A percentile compares a stretch with the other conserved stretches of the same genome.
Conservation (phyloP, 2,888 invertebrate species). For the Lamproptera curius region DNA sequence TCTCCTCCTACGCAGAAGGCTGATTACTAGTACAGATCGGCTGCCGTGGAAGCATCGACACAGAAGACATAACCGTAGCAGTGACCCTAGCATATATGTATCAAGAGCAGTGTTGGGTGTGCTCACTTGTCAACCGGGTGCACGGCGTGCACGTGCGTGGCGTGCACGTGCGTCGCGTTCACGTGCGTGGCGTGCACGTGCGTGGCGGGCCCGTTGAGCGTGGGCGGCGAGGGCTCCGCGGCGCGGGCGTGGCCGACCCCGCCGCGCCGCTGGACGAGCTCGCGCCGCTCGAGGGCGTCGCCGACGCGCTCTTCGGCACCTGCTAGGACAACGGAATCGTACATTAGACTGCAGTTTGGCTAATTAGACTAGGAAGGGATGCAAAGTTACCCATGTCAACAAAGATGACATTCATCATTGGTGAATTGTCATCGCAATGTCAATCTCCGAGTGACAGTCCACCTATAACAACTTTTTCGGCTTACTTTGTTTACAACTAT, state of each 20-base stretch:
- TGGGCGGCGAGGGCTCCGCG: slow-evolving; percentile 53
- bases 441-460: too few relatives aligned
- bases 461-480: too few relatives aligned
- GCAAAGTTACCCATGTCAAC: too few relatives aligned
- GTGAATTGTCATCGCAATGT: too few relatives aligned
- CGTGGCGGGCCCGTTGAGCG: slow-evolving; percentile 58
- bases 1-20: too few relatives aligned
- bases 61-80: too few relatives aligned
- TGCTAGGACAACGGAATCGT: slow-evolving; percentile 28
- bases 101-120: neutral
- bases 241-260: slow-evolving; percentile 40
- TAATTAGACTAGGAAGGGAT: too few relatives aligned
- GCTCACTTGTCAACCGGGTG: slow-evolving; percentile 61
- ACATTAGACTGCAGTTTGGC: too few relatives aligned
- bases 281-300: slow-evolving; percentile 32
- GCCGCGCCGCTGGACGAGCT: slow-evolving; percentile 27
- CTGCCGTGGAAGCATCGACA: too few relatives aligned
- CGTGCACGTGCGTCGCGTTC: slow-evolving; percentile 29
- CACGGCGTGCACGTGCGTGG: slow-evolving; percentile 53
- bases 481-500: too few relatives aligned
- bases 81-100: neutral
- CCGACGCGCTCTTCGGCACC: slow-evolving; percentile 49
- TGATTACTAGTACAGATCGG: too few relatives aligned
- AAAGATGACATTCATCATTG: too few relatives aligned
- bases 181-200: slow-evolving; percentile 32